These are phyloP conservation scores for Tyria jacobaeae DNA, from an alignment of 2,888 invertebrate species.

Conservation along the genomic window DNA sequence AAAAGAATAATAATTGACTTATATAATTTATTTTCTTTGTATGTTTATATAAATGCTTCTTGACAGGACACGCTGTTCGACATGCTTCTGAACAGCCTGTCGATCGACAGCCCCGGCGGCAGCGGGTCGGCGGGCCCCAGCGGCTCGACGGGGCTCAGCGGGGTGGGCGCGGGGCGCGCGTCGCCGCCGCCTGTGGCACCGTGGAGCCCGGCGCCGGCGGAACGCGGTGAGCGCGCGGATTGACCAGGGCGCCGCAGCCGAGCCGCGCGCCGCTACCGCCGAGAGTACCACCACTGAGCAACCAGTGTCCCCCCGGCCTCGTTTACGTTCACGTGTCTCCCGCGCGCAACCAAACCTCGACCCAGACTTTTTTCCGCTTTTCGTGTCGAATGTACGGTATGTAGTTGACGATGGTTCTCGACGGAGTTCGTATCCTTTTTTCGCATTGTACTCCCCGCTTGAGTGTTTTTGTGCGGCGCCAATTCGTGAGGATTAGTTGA, in stretches of 20 bases:
- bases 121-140: conserved; percentile 30
- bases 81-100: conserved; percentile 76
- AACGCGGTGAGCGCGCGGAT: conserved; percentile 39
- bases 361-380: conserved; percentile 16
- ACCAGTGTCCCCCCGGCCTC: not conserved
- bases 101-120: conserved; percentile 62
- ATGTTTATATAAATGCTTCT: too few relatives aligned
- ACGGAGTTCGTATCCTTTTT: conserved; percentile 11
- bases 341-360: conserved; percentile 9
- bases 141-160: conserved; percentile 43
- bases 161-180: conserved; percentile 52
- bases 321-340: conserved; percentile 9
- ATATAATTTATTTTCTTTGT: too few relatives aligned
- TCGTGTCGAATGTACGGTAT: conserved; percentile 15
- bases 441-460: conserved; percentile 17
- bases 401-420: conserved; percentile 4
- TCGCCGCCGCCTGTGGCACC: conserved; percentile 74
- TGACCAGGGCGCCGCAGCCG: conserved; percentile 42
- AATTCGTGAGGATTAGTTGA: conserved; percentile 54
- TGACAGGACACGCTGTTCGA: conserved; percentile 79
- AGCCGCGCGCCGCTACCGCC: conserved; percentile 46
- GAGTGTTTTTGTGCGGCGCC: conserved; percentile 5
- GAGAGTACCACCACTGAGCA: conserved; percentile 58
- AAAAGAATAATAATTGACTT: too few relatives aligned
- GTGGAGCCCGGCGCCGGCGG: conserved; percentile 62